These are phyloP conservation scores for Macrobrachium rosenbergii DNA, from an alignment of 1,140 invertebrate genomes.

Conservation along the genomic window DNA sequence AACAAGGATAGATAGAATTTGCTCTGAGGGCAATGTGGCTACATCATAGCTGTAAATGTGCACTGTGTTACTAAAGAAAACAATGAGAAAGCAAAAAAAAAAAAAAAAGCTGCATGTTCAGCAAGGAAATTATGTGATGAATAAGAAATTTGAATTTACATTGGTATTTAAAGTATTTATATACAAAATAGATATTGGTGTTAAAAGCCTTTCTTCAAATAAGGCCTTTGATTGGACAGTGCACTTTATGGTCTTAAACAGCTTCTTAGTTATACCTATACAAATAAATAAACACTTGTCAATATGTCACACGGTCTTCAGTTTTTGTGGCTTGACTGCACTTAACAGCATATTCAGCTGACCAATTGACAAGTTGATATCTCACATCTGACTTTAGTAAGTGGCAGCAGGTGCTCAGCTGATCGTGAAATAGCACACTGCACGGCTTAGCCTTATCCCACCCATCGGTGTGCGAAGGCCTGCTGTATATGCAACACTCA, in stretches of 20 bases:
- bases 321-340: constrained; percentile 21
- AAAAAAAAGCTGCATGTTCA: no score
- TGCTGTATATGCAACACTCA: constrained; percentile 30
- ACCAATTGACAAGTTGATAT: constrained; percentile 14
- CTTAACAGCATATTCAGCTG: constrained; percentile 25
- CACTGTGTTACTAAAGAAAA: not conserved
- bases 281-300: not conserved
- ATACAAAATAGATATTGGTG: not conserved
- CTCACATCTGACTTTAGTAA: not conserved
- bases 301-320: constrained; percentile 16
- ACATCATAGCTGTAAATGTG: constrained; percentile 21
- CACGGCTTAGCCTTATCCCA: constrained; percentile 26
- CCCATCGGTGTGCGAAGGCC: constrained; percentile 2
- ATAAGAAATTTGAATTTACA: not conserved
- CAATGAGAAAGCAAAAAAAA: not conserved
- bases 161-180: not conserved
- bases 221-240: constrained; percentile 24
- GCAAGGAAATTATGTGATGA: no score
- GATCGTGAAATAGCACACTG: constrained; percentile 34
- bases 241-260: constrained; percentile 39
- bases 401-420: constrained; percentile 35
- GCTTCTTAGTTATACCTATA: constrained; percentile 24
- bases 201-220: not conserved
- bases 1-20: constrained; percentile 31
- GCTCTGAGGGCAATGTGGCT: constrained; percentile 23